Evolutionary conservation across 2,888 invertebrate species (phyloP), one percentile per base, ranked within the genome.

Genomic region (Synergus itoensis): DNA sequence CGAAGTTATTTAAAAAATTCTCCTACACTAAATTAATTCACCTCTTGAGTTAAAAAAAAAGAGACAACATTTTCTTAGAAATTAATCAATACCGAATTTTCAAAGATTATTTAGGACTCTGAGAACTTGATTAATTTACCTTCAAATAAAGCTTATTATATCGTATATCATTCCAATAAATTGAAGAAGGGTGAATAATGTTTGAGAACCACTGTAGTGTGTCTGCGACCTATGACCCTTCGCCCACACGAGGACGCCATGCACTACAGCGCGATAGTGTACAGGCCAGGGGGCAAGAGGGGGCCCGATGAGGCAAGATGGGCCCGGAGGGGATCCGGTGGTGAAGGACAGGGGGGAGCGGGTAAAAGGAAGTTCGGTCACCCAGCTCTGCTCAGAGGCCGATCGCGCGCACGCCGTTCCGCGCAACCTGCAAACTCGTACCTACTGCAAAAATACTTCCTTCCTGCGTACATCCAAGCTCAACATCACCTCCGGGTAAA

Each of bases 161-260:
- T 9, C 5, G 12, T 62, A 28, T 62, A 62, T 62, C 21, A 62
- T 62, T 4, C 12, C 14, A 62, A 14, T 21, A 28, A 18, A n/a
- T 36, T 53, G 18, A 53, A 73, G 21, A 48, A 28, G 21, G 67
- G 67, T 65, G 43, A 65, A 43, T 21, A 48, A 69, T 77, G 80
- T 81, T 86, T 90, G 91, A 88, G 90, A 90, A 85, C 88, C 90
- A 81, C 88, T 89, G 89, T 77, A 83, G 86, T 87, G 90, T 89
- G 90, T 90, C 90, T 90, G 90, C 89, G 90, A 91, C 91, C 91
- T 88, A 85, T 90, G 90, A 91, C 91, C 91, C 90, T 88, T 88
- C 90, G 90, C 91, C 91, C 91, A 91, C 90, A 89, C 90, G 90
- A 89, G 90, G 88, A 89, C 89, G 90, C 88, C 88, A 89, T 88